These are phyloP conservation scores for Hemistola chrysoprasaria DNA, from an alignment of 2,888 invertebrate genomes.

Conservation along the genomic window DNA sequence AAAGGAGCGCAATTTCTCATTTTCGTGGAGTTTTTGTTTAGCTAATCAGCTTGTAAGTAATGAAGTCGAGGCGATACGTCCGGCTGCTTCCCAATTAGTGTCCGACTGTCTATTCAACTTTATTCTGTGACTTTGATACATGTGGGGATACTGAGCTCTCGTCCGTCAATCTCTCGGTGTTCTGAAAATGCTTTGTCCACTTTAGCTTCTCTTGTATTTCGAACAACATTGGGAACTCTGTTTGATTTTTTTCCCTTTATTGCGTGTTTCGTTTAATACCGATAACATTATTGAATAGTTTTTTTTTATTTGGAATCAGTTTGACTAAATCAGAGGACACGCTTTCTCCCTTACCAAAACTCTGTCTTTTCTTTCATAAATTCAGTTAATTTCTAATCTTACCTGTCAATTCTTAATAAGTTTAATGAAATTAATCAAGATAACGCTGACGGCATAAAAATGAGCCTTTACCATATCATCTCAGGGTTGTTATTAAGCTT, in stretches of 20 bases:
- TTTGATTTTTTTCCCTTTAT: no score
- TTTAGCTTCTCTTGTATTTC: slow-evolving; percentile 35
- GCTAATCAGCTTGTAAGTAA: not conserved
- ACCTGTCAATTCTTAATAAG: no score
- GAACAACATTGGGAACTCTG: slow-evolving; percentile 9
- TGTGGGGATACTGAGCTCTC: not conserved
- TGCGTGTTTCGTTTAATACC: no score
- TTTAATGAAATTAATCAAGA: slow-evolving; percentile 13
- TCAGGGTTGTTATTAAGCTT: slow-evolving; percentile 18
- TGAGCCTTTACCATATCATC: slow-evolving; percentile 4
- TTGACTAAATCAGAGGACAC: no score
- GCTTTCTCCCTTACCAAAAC: no score
- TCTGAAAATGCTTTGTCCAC: slow-evolving; percentile 33
- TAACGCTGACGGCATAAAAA: slow-evolving; percentile 20
- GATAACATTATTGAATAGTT: no score
- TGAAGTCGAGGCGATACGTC: slow-evolving; percentile 1
- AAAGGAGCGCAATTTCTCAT: no score
- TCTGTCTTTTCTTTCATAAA: no score
- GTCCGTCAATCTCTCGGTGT: slow-evolving; percentile 2
- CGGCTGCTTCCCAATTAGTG: slow-evolving; percentile 6
- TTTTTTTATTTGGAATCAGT: no score
- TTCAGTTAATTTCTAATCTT: no score
- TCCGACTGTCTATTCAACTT: not conserved
- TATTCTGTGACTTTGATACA: not conserved
- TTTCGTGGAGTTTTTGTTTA: no score